These are phyloP conservation scores for Drosophila greeni DNA, from an alignment of 2,888 invertebrate species.

Conservation along the genomic window DNA sequence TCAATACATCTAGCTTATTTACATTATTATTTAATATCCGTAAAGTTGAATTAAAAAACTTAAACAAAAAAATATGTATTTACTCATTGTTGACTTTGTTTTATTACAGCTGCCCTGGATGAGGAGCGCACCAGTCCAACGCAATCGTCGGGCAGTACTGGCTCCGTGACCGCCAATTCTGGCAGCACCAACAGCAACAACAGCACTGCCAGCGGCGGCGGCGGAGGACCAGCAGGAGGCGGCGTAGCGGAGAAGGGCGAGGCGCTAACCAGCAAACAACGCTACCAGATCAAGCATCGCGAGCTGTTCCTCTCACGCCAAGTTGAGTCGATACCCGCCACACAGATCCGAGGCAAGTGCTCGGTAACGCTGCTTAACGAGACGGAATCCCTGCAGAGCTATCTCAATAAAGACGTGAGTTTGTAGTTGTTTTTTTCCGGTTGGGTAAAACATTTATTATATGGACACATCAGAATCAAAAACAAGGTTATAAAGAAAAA, in stretches of 20 bases:
- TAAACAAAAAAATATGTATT: neutral
- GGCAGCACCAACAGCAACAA: slow-evolving; percentile 63
- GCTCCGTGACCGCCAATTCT: slow-evolving; percentile 46
- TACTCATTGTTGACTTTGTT: neutral
- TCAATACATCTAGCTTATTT: neutral
- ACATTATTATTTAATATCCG: neutral
- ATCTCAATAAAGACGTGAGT: slow-evolving; percentile 96
- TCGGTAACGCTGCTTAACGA: slow-evolving; percentile 99
- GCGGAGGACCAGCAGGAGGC: slow-evolving; percentile 51
- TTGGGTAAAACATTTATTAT: neutral
- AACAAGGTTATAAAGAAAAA: neutral
- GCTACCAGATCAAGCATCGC: slow-evolving; percentile 97
- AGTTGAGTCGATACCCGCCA: slow-evolving; percentile 98
- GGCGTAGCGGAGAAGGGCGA: slow-evolving; percentile 76
- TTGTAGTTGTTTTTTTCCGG: slow-evolving; percentile 42
- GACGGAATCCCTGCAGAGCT: slow-evolving; percentile 97
- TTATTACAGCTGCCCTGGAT: slow-evolving; percentile 82
- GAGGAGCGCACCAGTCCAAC: slow-evolving; percentile 81
- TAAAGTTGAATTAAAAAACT: neutral
- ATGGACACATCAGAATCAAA: neutral
- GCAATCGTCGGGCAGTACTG: slow-evolving; percentile 66
- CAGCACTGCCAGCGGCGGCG: slow-evolving; percentile 36
- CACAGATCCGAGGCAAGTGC: slow-evolving; percentile 99
- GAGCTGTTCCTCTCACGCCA: slow-evolving; percentile 98
- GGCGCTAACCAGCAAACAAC: slow-evolving; percentile 89